Conservation (phyloP, 2,797 vertebrate species). For the Sebastes minor region DNA sequence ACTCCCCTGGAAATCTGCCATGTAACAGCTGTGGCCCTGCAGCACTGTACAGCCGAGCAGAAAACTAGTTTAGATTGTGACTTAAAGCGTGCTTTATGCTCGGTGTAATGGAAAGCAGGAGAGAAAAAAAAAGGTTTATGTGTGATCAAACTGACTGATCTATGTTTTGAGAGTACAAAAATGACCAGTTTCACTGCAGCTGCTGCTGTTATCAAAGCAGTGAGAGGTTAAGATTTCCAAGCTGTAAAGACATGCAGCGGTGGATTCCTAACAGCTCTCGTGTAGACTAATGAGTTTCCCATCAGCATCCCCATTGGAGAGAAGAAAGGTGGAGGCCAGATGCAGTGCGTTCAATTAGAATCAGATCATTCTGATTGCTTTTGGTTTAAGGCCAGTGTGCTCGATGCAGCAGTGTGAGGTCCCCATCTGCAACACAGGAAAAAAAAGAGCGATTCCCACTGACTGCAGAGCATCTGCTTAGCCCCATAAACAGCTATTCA, state of each 20-base stretch:
- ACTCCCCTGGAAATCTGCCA: constrained; percentile 36
- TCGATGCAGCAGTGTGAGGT: constrained; percentile 12
- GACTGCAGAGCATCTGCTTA: constrained; percentile 51
- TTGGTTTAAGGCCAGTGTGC: background rate
- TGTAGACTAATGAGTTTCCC: constrained; percentile 40
- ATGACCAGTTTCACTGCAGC: background rate
- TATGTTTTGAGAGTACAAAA: background rate
- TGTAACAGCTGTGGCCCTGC: constrained; percentile 45
- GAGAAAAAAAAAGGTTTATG: background rate
- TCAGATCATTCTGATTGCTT: background rate
- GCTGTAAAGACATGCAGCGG: background rate
- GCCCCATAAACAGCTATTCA: constrained; percentile 46
- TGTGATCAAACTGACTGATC: background rate
- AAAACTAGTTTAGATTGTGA: constrained; percentile 10
- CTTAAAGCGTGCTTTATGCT: background rate
- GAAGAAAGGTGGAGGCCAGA: constrained; percentile 1
- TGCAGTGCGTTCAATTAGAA: constrained; percentile 13
- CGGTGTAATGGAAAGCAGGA: background rate
- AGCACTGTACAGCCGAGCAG: background rate
- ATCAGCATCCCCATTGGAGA: constrained; percentile 1
- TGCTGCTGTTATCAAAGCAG: background rate
- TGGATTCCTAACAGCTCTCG: constrained; percentile 28
- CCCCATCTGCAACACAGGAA: constrained; percentile 49
- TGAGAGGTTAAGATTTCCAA: constrained; percentile 1
- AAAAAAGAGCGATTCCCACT: constrained; percentile 32